Evolutionary conservation across 2,113 vertebrate species (phyloP).

Genomic region (Picathartes gymnocephalus): DNA sequence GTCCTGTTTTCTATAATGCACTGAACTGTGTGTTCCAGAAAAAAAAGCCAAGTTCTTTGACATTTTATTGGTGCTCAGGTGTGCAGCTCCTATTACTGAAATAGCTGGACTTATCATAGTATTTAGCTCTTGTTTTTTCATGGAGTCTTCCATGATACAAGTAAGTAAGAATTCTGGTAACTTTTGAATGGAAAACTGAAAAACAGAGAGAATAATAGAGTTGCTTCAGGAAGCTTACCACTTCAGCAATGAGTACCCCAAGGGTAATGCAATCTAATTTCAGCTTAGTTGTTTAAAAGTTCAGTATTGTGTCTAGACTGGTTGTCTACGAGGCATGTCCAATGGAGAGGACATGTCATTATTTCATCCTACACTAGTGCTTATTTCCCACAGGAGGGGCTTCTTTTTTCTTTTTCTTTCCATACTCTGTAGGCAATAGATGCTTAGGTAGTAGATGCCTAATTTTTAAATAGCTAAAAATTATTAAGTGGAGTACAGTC

Average conservation of each 20-base stretch:
- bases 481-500: background rate
- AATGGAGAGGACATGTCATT: background rate
- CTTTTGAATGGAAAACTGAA: background rate
- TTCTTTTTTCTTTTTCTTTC: background rate
- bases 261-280: background rate
- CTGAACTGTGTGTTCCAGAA: background rate
- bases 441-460: background rate
- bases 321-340: background rate
- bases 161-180: background rate
- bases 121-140: background rate
- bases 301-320: background rate
- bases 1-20: background rate
- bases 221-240: background rate
- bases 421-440: background rate
- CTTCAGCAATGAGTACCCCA: background rate
- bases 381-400: background rate
- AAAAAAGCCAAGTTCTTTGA: background rate
- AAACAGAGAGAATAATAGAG: background rate
- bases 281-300: background rate
- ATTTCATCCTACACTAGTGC: background rate
- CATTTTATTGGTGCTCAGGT: background rate
- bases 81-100: background rate
- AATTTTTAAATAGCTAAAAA: background rate
- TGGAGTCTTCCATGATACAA: background rate
- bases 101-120: background rate